Evolutionary conservation across 2,888 invertebrate species (phyloP).

Genomic region (Pandemis heparana): DNA sequence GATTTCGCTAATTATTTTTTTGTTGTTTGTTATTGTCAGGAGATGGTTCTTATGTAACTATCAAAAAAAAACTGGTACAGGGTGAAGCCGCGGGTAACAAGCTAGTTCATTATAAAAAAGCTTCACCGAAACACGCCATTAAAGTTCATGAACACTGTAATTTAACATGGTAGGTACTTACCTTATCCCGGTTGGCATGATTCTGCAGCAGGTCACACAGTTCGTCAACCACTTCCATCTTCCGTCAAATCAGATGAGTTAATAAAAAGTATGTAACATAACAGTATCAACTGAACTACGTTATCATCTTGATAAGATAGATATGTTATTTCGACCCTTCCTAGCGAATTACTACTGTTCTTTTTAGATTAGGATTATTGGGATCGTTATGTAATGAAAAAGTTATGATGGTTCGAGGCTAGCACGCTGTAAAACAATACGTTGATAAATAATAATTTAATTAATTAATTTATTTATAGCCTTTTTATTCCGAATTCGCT

Average conservation of each 20-base stretch:
- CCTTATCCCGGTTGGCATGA: slow-evolving; percentile 93
- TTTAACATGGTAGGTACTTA: slow-evolving; percentile 55
- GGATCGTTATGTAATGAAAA: slow-evolving; percentile 40
- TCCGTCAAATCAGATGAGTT: slow-evolving; percentile 33
- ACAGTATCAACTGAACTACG: slow-evolving; percentile 12
- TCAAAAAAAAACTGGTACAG: too few species aligned
- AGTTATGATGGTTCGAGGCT: background rate
- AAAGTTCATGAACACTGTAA: too few species aligned
- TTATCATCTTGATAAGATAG: slow-evolving; percentile 34
- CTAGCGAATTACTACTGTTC: slow-evolving; percentile 38
- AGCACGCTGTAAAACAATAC: background rate
- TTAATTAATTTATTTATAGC: too few species aligned
- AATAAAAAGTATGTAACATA: slow-evolving; percentile 17
- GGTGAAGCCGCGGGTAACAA: too few species aligned
- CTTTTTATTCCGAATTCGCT: too few species aligned
- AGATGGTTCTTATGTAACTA: too few species aligned
- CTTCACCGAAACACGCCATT: too few species aligned
- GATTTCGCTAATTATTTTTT: too few species aligned
- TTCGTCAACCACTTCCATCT: slow-evolving; percentile 73
- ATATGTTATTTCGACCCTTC: slow-evolving; percentile 13
- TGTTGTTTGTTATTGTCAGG: too few species aligned
- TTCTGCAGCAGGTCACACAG: slow-evolving; percentile 89
- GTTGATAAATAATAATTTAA: too few species aligned
- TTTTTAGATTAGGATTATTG: slow-evolving; percentile 40
- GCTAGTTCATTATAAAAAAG: too few species aligned